Base-by-base conservation (phyloP, 64 coral and sea anemone genomes). In the Porites lutea region DNA sequence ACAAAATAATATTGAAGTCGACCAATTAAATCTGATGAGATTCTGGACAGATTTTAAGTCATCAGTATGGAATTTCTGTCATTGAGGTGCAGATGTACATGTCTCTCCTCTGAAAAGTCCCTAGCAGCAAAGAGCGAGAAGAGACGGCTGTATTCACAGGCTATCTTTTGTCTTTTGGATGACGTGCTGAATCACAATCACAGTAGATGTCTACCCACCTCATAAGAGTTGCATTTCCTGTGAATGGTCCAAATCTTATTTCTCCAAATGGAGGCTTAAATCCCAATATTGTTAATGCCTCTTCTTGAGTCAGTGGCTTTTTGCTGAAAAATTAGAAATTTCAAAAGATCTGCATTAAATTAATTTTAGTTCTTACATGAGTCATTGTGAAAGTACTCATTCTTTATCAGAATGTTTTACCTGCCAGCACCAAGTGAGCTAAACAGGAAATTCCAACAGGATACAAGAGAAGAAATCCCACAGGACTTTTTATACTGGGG, bases 241-340 rank as follows among this genome's bases (percentile, higher is more conserved):
- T 96, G 68, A 96, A 96, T 2, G 95, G 95, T 46, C 95, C 95
- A 90, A 96, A 96, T 61, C 91, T 59, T 59, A 96, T 96, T 74
- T 96, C 87, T 66, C 91, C 95, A 93, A 90, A 96, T 61, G 95
- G 95, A 13, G 95, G 95, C 65, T 96, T 93, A 45, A 96, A 96
- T 21, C 95, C 95, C 59, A 96, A 65, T 77, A 96, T 63, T 8
- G 57, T 75, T 75, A 96, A 65, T 43, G 91, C 95, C 52, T 93
- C 91, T 65, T 96, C 95, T 79, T 96, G 95, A 65, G 73, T 92
- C 13, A 96, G 84, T 50, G 82, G 91, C 15, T 82, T 82, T 48
- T 70, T 27, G 14, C 95, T 96, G 18, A 1, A 79, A 90, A 89
- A 46, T 4, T 49, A 19, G 59, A 20, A 13, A 11, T 4, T 2